Conservation (phyloP, 2,888 invertebrate species). For the Apamea sordens region DNA sequence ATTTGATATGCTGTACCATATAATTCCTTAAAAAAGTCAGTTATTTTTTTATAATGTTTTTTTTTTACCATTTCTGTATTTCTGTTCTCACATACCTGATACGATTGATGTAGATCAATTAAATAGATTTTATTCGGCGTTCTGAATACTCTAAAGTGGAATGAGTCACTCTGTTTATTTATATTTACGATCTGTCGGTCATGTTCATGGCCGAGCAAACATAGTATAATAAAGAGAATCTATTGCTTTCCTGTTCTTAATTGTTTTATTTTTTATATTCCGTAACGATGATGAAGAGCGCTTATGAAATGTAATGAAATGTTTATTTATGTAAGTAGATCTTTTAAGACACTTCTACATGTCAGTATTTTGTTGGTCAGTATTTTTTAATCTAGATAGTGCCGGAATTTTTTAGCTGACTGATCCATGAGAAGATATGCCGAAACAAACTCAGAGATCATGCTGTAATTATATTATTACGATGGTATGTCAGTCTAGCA, state of each 20-base stretch:
- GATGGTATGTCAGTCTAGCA: too few relatives aligned
- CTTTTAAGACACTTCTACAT: too few relatives aligned
- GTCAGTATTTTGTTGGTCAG: background rate
- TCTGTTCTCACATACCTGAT: background rate
- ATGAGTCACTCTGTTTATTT: constrained; percentile 56
- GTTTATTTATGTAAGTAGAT: background rate
- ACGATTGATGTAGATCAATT: constrained; percentile 3
- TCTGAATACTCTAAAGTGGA: background rate
- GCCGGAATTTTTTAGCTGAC: too few relatives aligned
- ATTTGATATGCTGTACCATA: too few relatives aligned
- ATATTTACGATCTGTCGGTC: constrained; percentile 56
- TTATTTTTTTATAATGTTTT: too few relatives aligned
- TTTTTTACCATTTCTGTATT: too few relatives aligned
- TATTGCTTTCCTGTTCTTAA: background rate
- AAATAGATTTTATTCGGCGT: constrained; percentile 15
- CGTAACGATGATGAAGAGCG: background rate
- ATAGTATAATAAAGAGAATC: constrained; percentile 16
- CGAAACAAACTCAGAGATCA: too few relatives aligned
- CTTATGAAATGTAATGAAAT: background rate
- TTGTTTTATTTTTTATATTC: constrained; percentile 14
- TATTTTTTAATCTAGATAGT: too few relatives aligned
- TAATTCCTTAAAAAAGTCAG: too few relatives aligned
- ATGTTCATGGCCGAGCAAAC: constrained; percentile 46
- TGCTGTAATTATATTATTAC: too few relatives aligned
- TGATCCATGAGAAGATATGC: too few relatives aligned